These are phyloP conservation scores for Diorhabda carinulata DNA, from an alignment of 1,140 invertebrate species.

Conservation along the genomic window DNA sequence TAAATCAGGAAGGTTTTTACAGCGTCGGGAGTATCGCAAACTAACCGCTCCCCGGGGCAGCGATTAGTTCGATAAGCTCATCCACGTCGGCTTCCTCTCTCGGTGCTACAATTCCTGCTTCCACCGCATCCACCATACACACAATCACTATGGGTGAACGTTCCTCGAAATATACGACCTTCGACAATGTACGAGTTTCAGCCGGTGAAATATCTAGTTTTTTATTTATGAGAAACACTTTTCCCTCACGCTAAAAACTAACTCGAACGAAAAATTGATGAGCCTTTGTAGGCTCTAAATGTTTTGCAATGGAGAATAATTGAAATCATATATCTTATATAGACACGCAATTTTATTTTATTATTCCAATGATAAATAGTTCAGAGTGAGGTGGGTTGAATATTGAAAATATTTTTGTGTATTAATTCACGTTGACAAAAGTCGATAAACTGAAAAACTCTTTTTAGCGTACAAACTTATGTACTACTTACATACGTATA, in stretches of 20 bases:
- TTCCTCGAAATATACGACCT: slow-evolving; percentile 17
- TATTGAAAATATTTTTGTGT: no score
- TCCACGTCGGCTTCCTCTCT: slow-evolving; percentile 21
- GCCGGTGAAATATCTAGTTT: neutral
- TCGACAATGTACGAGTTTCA: slow-evolving; percentile 2
- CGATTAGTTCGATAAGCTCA: slow-evolving; percentile 41
- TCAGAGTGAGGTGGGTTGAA: no score
- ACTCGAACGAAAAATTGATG: neutral
- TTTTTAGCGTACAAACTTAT: no score
- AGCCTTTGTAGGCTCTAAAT: slow-evolving; percentile 2
- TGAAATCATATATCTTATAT: slow-evolving; percentile 1
- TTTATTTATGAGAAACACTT: neutral
- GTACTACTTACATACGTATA: no score
- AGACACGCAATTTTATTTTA: neutral
- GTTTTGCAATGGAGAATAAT: neutral
- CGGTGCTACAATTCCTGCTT: slow-evolving; percentile 16
- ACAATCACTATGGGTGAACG: slow-evolving; percentile 22
- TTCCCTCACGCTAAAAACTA: neutral
- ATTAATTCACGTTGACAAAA: no score
- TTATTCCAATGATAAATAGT: no score
- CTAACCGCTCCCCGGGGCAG: slow-evolving; percentile 40
- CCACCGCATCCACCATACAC: slow-evolving; percentile 21
- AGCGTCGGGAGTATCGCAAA: slow-evolving; percentile 36
- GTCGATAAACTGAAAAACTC: no score
- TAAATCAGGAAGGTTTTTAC: slow-evolving; percentile 42